Evolutionary conservation across 2,888 invertebrate genomes (phyloP).

Genomic region (Dicranocentrus wangi): DNA sequence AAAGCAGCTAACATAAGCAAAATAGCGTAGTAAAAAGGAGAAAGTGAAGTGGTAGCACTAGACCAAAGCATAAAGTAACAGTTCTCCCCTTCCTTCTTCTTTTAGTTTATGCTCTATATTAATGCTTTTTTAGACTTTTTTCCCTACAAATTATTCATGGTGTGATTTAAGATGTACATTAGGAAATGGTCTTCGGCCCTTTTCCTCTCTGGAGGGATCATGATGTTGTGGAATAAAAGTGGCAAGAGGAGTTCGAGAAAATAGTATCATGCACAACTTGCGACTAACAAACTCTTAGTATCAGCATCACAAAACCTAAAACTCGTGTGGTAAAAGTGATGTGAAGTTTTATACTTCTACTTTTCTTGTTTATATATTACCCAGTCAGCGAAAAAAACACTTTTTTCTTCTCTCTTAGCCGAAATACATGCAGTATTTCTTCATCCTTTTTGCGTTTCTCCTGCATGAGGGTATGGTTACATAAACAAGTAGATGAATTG

Average conservation of each 20-base stretch:
- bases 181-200: slow-evolving; percentile 71
- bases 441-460: slow-evolving; percentile 54
- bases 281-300: not conserved
- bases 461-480: slow-evolving; percentile 23
- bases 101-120: slow-evolving; percentile 72
- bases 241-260: slow-evolving; percentile 36
- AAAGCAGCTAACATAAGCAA: slow-evolving; percentile 46
- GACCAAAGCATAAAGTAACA: slow-evolving; percentile 21
- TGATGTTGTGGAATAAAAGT: slow-evolving; percentile 60
- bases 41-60: slow-evolving; percentile 58
- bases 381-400: slow-evolving; percentile 60
- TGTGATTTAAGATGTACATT: slow-evolving; percentile 73
- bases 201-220: slow-evolving; percentile 66
- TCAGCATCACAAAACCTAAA: slow-evolving; percentile 9
- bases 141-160: slow-evolving; percentile 73
- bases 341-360: slow-evolving; percentile 53
- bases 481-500: slow-evolving; percentile 62
- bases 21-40: slow-evolving; percentile 42
- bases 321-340: slow-evolving; percentile 48
- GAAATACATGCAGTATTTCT: slow-evolving; percentile 58
- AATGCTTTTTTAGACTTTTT: slow-evolving; percentile 73
- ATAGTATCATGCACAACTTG: slow-evolving; percentile 49
- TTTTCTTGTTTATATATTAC: slow-evolving; percentile 62
- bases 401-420: slow-evolving; percentile 52
- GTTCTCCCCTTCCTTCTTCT: slow-evolving; percentile 37